Percentiles rank a stretch among this genome's conserved stretches.
phyloP scores from a whole-genome alignment of 2,888 invertebrate genomes.

The Drosophila macrothrix region DNA sequence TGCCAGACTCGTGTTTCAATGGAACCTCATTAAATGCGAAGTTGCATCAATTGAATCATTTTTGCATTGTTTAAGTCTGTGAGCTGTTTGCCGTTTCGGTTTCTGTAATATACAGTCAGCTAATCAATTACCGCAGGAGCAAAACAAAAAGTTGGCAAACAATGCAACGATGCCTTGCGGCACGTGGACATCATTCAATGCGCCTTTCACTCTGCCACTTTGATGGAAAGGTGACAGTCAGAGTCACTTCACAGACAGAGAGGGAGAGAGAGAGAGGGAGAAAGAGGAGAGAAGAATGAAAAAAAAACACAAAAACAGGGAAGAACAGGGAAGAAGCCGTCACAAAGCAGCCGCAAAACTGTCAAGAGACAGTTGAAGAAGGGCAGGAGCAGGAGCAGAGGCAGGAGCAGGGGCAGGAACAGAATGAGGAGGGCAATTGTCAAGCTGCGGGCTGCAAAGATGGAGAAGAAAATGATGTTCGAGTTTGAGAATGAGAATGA shows the following conservation, averaged over 20 bases:
- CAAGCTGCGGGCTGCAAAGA: constrained; percentile 20
- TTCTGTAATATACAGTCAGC: constrained; percentile 39
- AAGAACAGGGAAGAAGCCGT: constrained; percentile 29
- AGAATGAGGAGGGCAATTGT: constrained; percentile 37
- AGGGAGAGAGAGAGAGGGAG: neutral
- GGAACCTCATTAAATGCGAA: constrained; percentile 15
- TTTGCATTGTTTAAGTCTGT: constrained; percentile 21
- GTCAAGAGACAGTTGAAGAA: constrained; percentile 14
- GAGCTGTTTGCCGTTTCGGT: constrained; percentile 12
- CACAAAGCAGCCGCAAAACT: constrained; percentile 62
- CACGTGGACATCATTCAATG: constrained; percentile 69
- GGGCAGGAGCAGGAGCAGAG: neutral
- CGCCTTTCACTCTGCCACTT: constrained; percentile 73
- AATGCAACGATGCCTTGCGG: constrained; percentile 69
- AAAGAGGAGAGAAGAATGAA: neutral
- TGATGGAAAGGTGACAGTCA: constrained; percentile 82
- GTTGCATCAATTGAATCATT: constrained; percentile 11
- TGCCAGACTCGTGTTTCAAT: constrained; percentile 11
- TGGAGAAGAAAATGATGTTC: constrained; percentile 7
- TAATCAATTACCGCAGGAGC: constrained; percentile 65
- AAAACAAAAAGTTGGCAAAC: constrained; percentile 65
- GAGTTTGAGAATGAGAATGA: constrained; percentile 6
- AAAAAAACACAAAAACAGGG: constrained; percentile 7
- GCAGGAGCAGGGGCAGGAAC: neutral
- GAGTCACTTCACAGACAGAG: constrained; percentile 41